These are phyloP conservation scores for Eupithecia subfuscata DNA, from an alignment of 2,888 invertebrate genomes.

Conservation along the genomic window DNA sequence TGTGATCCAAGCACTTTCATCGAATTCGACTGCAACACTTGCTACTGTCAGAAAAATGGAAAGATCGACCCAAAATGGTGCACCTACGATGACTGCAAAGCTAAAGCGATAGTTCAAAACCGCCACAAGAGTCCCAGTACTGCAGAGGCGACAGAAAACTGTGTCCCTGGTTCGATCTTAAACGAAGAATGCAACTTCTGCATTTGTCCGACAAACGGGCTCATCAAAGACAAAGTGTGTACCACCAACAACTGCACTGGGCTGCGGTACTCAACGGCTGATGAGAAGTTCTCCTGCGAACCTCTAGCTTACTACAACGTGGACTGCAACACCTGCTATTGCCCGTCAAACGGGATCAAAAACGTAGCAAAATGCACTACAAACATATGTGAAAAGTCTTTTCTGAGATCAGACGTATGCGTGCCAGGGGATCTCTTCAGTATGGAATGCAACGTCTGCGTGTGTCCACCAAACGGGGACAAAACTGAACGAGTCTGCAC, in stretches of 20 bases:
- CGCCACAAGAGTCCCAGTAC: slow-evolving; percentile 47
- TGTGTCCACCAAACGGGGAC: slow-evolving; percentile 72
- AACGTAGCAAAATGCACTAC: slow-evolving; percentile 76
- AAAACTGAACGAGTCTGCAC: slow-evolving; percentile 69
- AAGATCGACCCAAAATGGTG: slow-evolving; percentile 75
- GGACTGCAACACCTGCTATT: slow-evolving; percentile 75
- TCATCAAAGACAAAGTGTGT: slow-evolving; percentile 60
- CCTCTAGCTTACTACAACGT: slow-evolving; percentile 71
- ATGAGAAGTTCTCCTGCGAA: slow-evolving; percentile 63
- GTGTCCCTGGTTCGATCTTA: slow-evolving; percentile 66
- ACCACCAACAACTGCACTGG: slow-evolving; percentile 66
- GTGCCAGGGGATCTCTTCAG: slow-evolving; percentile 69
- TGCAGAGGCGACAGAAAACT: slow-evolving; percentile 38
- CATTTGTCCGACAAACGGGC: slow-evolving; percentile 69
- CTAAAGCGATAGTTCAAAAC: slow-evolving; percentile 58
- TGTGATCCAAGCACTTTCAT: slow-evolving; percentile 73
- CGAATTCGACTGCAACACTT: slow-evolving; percentile 74
- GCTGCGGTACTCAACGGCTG: slow-evolving; percentile 28
- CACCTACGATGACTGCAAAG: slow-evolving; percentile 71
- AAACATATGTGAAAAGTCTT: slow-evolving; percentile 68
- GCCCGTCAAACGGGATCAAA: slow-evolving; percentile 69
- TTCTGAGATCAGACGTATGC: slow-evolving; percentile 64
- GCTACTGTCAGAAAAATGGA: slow-evolving; percentile 72
- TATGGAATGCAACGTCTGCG: slow-evolving; percentile 74
- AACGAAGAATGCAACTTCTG: slow-evolving; percentile 75